A percentile compares a stretch with the other conserved stretches of the same genome.
phyloP scores from a whole-genome alignment of 2,113 vertebrate species.

The Callithrix jacchus region DNA sequence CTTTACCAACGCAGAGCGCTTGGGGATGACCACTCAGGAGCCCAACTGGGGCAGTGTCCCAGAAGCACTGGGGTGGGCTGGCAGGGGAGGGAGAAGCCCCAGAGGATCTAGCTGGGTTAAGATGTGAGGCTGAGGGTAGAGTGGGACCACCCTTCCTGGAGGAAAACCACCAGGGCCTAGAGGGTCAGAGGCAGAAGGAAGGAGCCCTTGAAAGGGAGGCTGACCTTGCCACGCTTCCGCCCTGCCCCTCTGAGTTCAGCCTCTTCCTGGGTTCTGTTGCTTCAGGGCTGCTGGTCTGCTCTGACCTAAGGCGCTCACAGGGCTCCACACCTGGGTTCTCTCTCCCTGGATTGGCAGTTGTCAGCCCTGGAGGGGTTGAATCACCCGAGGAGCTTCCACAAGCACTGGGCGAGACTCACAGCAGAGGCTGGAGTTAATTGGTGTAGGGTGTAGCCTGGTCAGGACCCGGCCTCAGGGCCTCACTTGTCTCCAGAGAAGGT shows the following conservation, averaged over 20 bases:
- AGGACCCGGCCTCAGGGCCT: not conserved
- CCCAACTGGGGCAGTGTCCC: not conserved
- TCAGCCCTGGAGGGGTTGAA: not conserved
- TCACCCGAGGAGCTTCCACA: not conserved
- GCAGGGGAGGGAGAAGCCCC: not conserved
- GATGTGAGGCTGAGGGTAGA: not conserved
- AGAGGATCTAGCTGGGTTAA: not conserved
- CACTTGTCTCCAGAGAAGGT: not conserved
- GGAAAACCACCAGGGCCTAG: not conserved
- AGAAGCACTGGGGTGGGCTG: not conserved
- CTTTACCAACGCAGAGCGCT: not conserved
- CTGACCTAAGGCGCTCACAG: not conserved
- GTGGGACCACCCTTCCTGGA: not conserved
- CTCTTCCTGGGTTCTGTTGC: not conserved
- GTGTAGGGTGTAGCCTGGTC: not conserved
- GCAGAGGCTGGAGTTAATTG: not conserved
- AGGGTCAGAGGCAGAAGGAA: not conserved
- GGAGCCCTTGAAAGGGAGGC: not conserved
- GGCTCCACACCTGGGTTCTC: not conserved
- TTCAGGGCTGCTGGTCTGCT: not conserved
- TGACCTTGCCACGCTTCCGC: accelerated
- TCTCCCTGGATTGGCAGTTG: not conserved
- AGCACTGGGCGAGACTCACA: not conserved
- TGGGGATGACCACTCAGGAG: not conserved
- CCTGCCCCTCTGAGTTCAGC: too few relatives aligned